Evolutionary conservation across 2,113 vertebrate species (phyloP).

Genomic region (Rhegmatorhina hoffmannsi): DNA sequence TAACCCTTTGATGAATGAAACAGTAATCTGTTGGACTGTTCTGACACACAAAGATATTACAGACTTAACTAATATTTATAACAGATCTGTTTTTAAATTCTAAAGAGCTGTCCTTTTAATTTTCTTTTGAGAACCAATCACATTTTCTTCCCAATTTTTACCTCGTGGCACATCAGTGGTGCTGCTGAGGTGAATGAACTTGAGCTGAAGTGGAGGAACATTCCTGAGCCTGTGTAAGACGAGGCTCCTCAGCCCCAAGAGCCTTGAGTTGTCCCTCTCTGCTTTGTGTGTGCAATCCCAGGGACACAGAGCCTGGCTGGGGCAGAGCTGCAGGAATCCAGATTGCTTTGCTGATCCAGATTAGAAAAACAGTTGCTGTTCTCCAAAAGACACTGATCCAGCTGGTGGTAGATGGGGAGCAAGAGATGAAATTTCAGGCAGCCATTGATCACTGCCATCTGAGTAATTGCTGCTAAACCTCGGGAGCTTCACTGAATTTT

Average conservation of each 20-base stretch:
- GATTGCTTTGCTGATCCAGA: background rate
- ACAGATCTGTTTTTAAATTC: background rate
- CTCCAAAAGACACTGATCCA: background rate
- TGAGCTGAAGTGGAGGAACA: background rate
- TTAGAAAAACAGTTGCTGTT: background rate
- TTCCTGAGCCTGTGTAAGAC: background rate
- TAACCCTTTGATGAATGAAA: constrained; percentile 55
- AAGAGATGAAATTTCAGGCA: background rate
- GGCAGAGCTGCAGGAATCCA: background rate
- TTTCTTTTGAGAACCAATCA: background rate
- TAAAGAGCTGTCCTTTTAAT: background rate
- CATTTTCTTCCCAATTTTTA: background rate
- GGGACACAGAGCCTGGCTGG: background rate
- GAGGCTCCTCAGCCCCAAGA: background rate
- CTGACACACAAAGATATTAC: background rate
- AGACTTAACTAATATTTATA: background rate
- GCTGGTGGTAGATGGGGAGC: background rate
- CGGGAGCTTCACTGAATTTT: background rate
- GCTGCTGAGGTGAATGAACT: background rate
- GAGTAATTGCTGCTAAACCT: background rate
- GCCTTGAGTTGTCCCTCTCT: background rate
- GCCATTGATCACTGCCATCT: background rate
- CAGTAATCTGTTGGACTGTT: background rate
- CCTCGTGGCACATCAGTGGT: background rate
- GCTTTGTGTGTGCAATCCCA: background rate